Evolutionary conservation across 92 coral and sea anemone species (phyloP).

Genomic region (Virgularia gustaviana): DNA sequence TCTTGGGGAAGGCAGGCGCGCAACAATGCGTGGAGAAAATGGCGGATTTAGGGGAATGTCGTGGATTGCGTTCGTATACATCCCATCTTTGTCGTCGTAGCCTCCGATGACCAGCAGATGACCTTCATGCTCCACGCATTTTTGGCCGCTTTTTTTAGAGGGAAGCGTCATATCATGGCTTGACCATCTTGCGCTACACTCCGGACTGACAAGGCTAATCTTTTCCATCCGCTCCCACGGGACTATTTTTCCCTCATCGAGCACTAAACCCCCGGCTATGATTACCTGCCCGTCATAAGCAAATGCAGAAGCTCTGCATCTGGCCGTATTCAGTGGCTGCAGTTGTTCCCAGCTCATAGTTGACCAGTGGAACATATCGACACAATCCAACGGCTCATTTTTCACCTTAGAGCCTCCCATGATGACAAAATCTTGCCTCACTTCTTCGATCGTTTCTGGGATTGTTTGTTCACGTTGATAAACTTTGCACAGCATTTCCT

Average conservation of each 20-base stretch:
- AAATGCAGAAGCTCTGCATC: constrained; percentile 7
- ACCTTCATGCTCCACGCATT: not conserved
- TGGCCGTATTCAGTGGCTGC: not conserved
- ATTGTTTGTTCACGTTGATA: no score
- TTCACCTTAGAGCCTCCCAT: not conserved
- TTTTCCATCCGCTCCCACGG: no score
- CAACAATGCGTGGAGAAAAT: not conserved
- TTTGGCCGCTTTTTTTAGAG: not conserved
- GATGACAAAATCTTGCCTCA: constrained; percentile 3
- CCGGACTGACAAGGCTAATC: not conserved
- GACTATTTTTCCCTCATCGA: no score
- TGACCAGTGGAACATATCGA: constrained; percentile 16
- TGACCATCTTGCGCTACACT: not conserved
- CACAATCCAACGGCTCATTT: not conserved
- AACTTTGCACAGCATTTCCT: no score
- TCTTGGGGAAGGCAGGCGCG: constrained; percentile 1
- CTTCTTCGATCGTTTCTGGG: no score
- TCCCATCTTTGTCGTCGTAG: not conserved
- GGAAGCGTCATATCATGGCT: not conserved
- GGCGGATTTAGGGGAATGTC: constrained; percentile 8
- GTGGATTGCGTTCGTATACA: not conserved
- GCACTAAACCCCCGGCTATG: constrained; percentile 6
- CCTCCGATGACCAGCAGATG: not conserved
- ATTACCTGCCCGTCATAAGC: constrained; percentile 10
- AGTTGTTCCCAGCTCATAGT: not conserved